Evolutionary conservation across 2,113 vertebrate genomes (phyloP).

Genomic region (Coreoperca whiteheadi): DNA sequence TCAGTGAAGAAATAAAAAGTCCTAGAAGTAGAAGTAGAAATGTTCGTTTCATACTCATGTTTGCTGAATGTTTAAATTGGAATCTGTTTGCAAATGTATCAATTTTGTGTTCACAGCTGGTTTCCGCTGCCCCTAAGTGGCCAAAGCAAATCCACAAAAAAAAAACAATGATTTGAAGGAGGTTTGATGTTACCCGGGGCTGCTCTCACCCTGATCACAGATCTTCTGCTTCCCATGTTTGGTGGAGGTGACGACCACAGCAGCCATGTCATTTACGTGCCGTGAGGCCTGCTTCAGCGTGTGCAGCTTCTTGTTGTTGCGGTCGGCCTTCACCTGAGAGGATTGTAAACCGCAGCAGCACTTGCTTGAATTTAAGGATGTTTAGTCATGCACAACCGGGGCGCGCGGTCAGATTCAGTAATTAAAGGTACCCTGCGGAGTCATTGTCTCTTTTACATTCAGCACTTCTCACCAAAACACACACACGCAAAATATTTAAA

Average conservation of each 20-base stretch:
- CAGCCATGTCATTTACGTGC: constrained; percentile 93
- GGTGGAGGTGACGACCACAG: constrained; percentile 92
- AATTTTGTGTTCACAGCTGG: neutral
- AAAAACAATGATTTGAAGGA: too few relatives aligned
- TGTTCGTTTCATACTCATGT: too few relatives aligned
- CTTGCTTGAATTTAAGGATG: neutral
- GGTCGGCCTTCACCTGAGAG: constrained; percentile 94
- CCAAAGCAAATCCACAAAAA: neutral
- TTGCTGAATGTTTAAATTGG: too few relatives aligned
- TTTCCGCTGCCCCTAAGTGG: neutral
- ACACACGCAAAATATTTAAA: too few relatives aligned
- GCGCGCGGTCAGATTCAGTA: too few relatives aligned
- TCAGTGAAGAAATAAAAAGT: too few relatives aligned
- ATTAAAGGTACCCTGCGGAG: too few relatives aligned
- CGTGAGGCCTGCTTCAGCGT: constrained; percentile 92
- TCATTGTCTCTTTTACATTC: too few relatives aligned
- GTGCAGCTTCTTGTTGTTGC: constrained; percentile 89
- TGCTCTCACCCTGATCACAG: constrained; percentile 88
- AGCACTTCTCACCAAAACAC: too few relatives aligned
- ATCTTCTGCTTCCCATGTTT: constrained; percentile 91
- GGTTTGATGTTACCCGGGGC: neutral
- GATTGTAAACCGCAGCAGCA: neutral
- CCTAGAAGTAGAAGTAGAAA: too few relatives aligned
- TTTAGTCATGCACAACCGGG: too few relatives aligned
- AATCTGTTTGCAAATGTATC: too few relatives aligned